Base-by-base conservation (phyloP, 2,113 vertebrate species). In the Turdus rufiventris region DNA sequence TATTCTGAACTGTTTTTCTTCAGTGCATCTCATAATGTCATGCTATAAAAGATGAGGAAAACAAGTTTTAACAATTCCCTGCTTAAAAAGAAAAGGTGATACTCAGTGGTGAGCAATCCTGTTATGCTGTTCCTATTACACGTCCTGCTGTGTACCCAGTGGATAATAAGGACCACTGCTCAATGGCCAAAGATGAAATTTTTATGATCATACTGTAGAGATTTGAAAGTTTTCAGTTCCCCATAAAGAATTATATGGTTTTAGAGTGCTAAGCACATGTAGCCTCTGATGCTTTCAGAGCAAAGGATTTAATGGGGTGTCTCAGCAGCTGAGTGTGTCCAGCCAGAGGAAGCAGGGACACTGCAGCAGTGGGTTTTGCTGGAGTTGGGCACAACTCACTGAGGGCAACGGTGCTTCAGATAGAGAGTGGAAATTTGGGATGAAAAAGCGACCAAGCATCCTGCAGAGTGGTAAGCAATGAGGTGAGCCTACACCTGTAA, bases 381-480 rank as follows among this genome's bases (percentile, higher is more conserved):
- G 45, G 71, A 68, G 15, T 2, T 38, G 40, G 21, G 5, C 8
- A 29, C 3, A 38, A 31, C 8, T 18, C 2, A 2, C 0, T 0
- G 17, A 65, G 31, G 10, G 5, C 15, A 63, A 0, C 14, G 10
- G 18, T 62, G 12, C 12, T 38, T 70, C 43, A 54, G 81, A 21
- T 10, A 38, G 58, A 45, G 38, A 36, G 4, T 29, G 31, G 34
- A 60, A 82, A 47, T 3, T 36, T 51, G 34, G 28, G 31, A 18
- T 18, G 31, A 12, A 51, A 80, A 76, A 73, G 17, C n/a, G 42
- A 29, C 26, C 45, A 56, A 79, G 25, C n/a, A 61, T 42, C 25
- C 51, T 70, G 12, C 36, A 83, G 43, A 23, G 3, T 26, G 29
- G 31, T 31, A 63, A 68, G 54, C 14, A 76, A 10, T 13, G 40